phyloP scores from a whole-genome alignment of 2,797 vertebrate species.

The Eremophila alpestris region DNA sequence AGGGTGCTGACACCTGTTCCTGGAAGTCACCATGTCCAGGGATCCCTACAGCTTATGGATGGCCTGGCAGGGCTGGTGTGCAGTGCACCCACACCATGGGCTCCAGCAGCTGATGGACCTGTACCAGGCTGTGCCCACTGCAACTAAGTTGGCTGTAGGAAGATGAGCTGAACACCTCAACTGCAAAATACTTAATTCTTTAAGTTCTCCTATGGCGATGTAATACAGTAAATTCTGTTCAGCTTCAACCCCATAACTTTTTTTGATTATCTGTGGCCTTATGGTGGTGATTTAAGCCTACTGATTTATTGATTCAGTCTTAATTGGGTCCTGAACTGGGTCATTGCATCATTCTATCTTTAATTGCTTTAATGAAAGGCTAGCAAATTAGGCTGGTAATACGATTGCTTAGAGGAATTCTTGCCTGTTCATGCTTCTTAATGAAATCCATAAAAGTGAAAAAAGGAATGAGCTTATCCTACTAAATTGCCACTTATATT shows the following conservation, averaged over 20 bases:
- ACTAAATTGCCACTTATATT: constrained; percentile 2
- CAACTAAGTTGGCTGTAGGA: not conserved
- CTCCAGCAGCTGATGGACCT: not conserved
- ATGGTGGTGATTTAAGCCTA: constrained; percentile 36
- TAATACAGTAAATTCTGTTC: constrained; percentile 7
- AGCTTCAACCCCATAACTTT: not conserved
- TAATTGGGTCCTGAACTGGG: constrained; percentile 48
- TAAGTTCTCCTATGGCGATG: not conserved
- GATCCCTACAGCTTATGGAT: fast-evolving
- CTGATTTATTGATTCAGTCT: constrained; percentile 47
- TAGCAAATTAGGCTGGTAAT: constrained; percentile 41
- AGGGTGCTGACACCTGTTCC: not conserved
- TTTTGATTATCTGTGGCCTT: constrained; percentile 24
- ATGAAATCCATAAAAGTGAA: constrained; percentile 36
- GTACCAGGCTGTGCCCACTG: not conserved
- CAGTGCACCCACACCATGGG: not conserved
- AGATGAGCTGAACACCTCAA: not conserved
- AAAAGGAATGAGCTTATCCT: constrained; percentile 28
- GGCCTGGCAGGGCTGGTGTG: not conserved
- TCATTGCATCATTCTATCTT: constrained; percentile 35
- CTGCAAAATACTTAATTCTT: not conserved
- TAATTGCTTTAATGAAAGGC: constrained; percentile 56
- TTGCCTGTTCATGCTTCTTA: constrained; percentile 31
- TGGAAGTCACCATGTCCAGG: not conserved
- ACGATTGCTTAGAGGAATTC: constrained; percentile 29